phyloP scores from a whole-genome alignment of 2,797 vertebrate genomes.

The Crypturellus tataupa region DNA sequence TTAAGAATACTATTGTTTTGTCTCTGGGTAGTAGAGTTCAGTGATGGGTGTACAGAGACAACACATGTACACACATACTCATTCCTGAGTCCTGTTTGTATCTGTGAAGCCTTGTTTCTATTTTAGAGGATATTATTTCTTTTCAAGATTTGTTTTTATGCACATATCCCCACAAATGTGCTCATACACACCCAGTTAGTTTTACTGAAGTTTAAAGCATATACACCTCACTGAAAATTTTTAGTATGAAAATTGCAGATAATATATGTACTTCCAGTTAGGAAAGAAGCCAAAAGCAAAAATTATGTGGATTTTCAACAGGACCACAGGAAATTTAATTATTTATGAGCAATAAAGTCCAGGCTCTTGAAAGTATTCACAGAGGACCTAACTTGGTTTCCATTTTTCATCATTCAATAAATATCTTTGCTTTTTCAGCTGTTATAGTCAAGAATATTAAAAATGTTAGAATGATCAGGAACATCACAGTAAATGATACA shows the following conservation, averaged over 20 bases:
- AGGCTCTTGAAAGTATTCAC: neutral
- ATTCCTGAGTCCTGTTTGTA: neutral
- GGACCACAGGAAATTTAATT: neutral
- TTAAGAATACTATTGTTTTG: neutral
- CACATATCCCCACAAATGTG: neutral
- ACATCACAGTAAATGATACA: neutral
- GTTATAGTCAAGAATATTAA: neutral
- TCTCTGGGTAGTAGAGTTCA: neutral
- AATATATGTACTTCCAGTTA: neutral
- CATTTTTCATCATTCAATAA: neutral
- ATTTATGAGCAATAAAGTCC: neutral
- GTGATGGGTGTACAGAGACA: neutral
- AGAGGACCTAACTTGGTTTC: neutral
- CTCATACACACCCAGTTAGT: neutral
- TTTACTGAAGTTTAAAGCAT: neutral
- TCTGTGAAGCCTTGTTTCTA: neutral
- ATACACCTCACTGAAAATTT: neutral
- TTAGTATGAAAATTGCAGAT: neutral
- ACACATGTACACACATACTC: neutral
- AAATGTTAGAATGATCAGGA: neutral
- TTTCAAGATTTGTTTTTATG: neutral
- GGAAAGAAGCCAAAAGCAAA: neutral
- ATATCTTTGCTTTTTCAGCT: neutral
- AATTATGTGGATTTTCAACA: neutral
- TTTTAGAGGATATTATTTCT: neutral